phyloP scores from a whole-genome alignment of 2,797 vertebrate species.

The Ataeniobius toweri region DNA sequence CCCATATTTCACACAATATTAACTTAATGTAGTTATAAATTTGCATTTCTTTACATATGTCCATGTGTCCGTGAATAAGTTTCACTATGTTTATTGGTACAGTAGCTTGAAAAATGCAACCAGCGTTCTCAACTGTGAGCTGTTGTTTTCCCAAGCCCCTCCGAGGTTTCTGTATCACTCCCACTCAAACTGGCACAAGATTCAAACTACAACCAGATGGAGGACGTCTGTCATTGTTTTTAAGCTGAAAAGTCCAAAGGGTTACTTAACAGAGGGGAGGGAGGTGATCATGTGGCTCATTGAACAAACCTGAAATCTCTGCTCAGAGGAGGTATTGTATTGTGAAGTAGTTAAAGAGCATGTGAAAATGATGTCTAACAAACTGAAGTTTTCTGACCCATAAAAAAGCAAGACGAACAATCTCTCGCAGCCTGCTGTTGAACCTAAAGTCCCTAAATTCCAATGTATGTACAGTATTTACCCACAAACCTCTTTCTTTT shows the following conservation, averaged over 20 bases:
- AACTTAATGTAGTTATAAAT: constrained; percentile 22
- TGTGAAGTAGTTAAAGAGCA: constrained; percentile 10
- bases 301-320: constrained; percentile 34
- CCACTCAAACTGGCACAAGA: constrained; percentile 59
- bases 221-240: constrained; percentile 65
- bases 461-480: constrained; percentile 60
- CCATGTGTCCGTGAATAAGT: constrained; percentile 26
- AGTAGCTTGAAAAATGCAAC: constrained; percentile 69
- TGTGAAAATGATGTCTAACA: constrained; percentile 23
- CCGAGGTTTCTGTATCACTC: constrained; percentile 61
- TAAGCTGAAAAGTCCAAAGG: constrained; percentile 50
- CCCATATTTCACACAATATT: constrained; percentile 33
- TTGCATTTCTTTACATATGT: constrained; percentile 25
- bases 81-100: constrained; percentile 61
- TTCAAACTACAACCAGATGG: constrained; percentile 73
- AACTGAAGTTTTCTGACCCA: constrained; percentile 44
- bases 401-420: constrained; percentile 25
- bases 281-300: constrained; percentile 26
- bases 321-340: constrained; percentile 6
- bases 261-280: constrained; percentile 28
- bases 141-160: constrained; percentile 68
- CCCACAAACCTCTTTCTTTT: constrained; percentile 70
- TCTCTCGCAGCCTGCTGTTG: constrained; percentile 46
- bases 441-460: constrained; percentile 62
- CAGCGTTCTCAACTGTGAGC: constrained; percentile 49